These are phyloP conservation scores for Drosophila ficusphila DNA, from an alignment of 1,140 invertebrate genomes.

Conservation along the genomic window DNA sequence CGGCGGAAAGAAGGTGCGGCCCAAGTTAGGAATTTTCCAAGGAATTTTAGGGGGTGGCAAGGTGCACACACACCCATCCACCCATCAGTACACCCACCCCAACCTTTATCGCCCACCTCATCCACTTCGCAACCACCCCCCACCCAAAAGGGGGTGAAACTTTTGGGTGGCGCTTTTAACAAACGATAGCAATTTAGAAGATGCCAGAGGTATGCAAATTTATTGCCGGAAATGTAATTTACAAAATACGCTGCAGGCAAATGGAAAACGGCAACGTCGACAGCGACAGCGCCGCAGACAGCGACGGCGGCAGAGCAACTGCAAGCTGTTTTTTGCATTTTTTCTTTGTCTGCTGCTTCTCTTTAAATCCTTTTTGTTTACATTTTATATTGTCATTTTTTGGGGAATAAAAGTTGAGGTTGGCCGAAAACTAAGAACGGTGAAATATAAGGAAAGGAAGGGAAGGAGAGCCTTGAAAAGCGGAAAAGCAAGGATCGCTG, in stretches of 20 bases:
- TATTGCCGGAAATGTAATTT: conserved; percentile 84
- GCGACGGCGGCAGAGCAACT: conserved; percentile 16
- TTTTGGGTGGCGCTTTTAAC: conserved; percentile 71
- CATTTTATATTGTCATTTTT: conserved; percentile 32
- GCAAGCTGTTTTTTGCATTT: conserved; percentile 48
- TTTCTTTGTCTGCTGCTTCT: conserved; percentile 21
- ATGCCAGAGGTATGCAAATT: conserved; percentile 84
- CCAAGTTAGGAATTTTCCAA: conserved; percentile 41
- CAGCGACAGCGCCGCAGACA: neutral
- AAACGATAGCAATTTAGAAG: conserved; percentile 84
- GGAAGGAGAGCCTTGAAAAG: conserved; percentile 58
- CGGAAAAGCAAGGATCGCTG: conserved; percentile 43
- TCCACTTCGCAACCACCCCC: neutral
- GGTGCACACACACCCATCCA: conserved; percentile 29
- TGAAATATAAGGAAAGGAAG: neutral
- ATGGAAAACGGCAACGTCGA: conserved; percentile 34
- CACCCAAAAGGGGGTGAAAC: conserved; percentile 13
- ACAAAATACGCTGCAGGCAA: conserved; percentile 81
- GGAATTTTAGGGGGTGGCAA: conserved; percentile 31
- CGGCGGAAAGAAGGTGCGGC: conserved; percentile 51
- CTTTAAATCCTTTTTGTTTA: neutral
- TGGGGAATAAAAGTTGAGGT: conserved; percentile 44
- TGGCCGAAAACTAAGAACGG: conserved; percentile 18
- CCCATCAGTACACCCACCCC: neutral
- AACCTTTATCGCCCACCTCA: neutral